Evolutionary conservation across 1,140 invertebrate species (phyloP), one percentile per base, ranked within the genome.

Genomic region (Liolophura sinensis): DNA sequence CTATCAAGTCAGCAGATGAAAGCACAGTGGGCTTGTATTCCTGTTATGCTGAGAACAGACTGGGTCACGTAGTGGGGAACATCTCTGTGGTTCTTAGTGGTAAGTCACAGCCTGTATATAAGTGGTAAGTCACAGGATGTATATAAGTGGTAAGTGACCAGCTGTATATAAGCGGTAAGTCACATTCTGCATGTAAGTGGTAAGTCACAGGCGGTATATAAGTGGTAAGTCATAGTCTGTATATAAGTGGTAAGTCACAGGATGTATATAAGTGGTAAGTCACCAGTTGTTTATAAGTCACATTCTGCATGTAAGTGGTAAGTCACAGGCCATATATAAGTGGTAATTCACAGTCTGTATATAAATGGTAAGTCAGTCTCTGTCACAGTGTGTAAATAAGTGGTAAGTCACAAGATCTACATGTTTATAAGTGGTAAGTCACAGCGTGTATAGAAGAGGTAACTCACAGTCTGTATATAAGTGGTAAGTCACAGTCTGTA

Each of bases 31-130:
- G 76, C 4, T 67, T 63, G 46, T 78, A 78, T 57, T 66, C 67
- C 12, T 78, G 76, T 70, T 71, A 70, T 51, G 76, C 69, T 25
- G 56, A 62, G 1, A 78, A 78, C 62, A 48, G 64, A 46, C 71
- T 67, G 7, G 76, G 76, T 0, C 63, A 70, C 0, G 58, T 65
- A 47, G 73, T 73, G 50, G 52, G 22, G 1, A 78, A 76, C 66
- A 74, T 73, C 72, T 71, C 74, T 18, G 59, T 76, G 14, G 49
- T 52, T 60, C 70, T 78, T 68, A 73, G 76, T 67, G 67, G 72
- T 71, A 65, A n/a, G n/a, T n/a, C n/a, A n/a, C n/a, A n/a, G n/a
- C n/a, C n/a, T n/a, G n/a, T n/a, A n/a, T n/a, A n/a, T n/a, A n/a
- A 52, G 31, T 65, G 16, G 27, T 49, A 20, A 20, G 46, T 7